A percentile compares a stretch with the other conserved stretches of the same genome.
These are phyloP conservation scores for Kryptolebias marmoratus DNA, from an alignment of 2,113 vertebrate genomes.

Conservation along the genomic window DNA sequence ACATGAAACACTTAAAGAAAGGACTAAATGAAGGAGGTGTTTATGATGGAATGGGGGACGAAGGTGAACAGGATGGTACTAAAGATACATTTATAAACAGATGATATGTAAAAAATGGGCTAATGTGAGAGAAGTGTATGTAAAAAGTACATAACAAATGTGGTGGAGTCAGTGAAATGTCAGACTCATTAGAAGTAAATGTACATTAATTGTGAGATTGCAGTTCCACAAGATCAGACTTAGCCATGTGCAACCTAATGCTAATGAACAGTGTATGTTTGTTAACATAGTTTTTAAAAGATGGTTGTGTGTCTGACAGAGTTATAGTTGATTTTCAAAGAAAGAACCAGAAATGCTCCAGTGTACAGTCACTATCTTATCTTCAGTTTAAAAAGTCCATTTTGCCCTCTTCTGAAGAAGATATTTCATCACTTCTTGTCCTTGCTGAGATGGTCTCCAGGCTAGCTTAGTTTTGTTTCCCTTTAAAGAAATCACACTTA, in stretches of 20 bases:
- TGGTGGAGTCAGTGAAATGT: no score
- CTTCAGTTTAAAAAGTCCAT: background rate
- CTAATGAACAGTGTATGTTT: no score
- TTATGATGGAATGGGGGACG: conserved; percentile 7
- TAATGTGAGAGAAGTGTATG: no score
- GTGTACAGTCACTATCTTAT: background rate
- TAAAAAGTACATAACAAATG: no score
- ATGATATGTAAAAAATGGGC: background rate
- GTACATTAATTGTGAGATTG: no score
- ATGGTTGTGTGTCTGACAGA: no score
- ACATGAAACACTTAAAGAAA: conserved; percentile 2
- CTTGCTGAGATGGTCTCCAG: background rate
- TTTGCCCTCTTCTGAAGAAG: background rate
- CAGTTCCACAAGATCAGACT: no score
- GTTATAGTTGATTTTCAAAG: no score
- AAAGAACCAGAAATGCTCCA: background rate
- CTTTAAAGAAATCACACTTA: background rate
- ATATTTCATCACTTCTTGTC: background rate
- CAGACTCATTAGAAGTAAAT: no score
- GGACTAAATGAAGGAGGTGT: conserved; percentile 8
- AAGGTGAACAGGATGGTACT: background rate
- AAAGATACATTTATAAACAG: background rate
- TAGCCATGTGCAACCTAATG: no score
- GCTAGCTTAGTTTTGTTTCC: background rate
- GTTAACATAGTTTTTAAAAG: no score